Percentiles rank a stretch among this genome's conserved stretches.
phyloP scores from a whole-genome alignment of 2,797 vertebrate species.

The Orientallactaga sibirica region DNA sequence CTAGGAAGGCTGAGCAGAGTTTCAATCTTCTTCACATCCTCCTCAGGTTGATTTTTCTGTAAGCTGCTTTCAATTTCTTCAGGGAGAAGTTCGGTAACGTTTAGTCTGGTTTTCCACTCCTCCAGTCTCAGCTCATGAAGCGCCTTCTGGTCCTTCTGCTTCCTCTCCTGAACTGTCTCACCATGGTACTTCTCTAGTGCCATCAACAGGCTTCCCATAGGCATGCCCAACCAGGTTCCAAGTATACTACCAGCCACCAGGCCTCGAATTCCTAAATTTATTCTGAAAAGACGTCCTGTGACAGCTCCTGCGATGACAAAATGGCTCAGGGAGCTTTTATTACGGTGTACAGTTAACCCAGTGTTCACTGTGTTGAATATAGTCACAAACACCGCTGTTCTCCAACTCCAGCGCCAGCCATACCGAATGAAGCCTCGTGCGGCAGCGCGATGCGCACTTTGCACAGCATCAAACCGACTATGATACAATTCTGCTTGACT shows the following conservation, averaged over 20 bases:
- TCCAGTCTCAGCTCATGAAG: constrained; percentile 88
- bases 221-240: constrained; percentile 77
- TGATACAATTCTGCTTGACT: constrained; percentile 93
- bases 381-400: constrained; percentile 92
- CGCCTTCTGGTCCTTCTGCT: constrained; percentile 89
- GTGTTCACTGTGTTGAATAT: constrained; percentile 85
- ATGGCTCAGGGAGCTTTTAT: too few relatives aligned
- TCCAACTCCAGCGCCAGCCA: constrained; percentile 98
- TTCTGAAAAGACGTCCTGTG: too few relatives aligned
- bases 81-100: constrained; percentile 90
- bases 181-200: constrained; percentile 89
- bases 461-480: constrained; percentile 93
- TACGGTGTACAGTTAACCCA: too few relatives aligned
- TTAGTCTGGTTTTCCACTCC: constrained; percentile 92
- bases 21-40: constrained; percentile 87
- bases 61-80: constrained; percentile 83
- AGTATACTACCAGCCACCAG: too few relatives aligned
- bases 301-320: too few relatives aligned
- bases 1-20: constrained; percentile 81
- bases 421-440: constrained; percentile 94
- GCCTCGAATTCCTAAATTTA: too few relatives aligned
- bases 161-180: constrained; percentile 90
- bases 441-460: constrained; percentile 93
- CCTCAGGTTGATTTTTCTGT: constrained; percentile 67
- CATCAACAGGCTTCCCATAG: constrained; percentile 91